Conservation (phyloP, 2,888 invertebrate genomes). For the Callyntrura sp. region DNA sequence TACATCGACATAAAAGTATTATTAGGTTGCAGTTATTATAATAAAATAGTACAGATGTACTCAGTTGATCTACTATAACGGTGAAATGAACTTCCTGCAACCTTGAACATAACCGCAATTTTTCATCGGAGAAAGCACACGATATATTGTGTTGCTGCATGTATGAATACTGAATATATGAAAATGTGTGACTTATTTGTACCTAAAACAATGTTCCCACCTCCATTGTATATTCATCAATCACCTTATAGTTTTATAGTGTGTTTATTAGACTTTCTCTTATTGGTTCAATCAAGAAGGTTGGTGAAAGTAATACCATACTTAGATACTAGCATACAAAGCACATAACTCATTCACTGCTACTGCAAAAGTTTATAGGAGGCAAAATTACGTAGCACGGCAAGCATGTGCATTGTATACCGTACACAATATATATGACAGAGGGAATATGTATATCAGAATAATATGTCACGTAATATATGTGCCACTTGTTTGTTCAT, state of each 20-base stretch:
- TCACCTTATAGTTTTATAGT: constrained; percentile 3
- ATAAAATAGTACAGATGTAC: too few relatives aligned
- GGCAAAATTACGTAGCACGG: too few relatives aligned
- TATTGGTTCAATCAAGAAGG: background rate
- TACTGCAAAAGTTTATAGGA: too few relatives aligned
- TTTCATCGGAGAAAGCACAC: background rate
- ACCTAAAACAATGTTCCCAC: background rate
- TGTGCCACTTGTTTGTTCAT: too few relatives aligned
- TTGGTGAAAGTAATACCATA: background rate
- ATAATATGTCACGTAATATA: too few relatives aligned
- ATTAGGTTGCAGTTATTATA: too few relatives aligned
- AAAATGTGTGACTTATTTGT: background rate
- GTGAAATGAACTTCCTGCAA: constrained; percentile 29
- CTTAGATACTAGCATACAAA: too few relatives aligned
- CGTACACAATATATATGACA: too few relatives aligned
- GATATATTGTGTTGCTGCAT: background rate
- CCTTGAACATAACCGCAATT: constrained; percentile 44
- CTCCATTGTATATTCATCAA: constrained; percentile 6
- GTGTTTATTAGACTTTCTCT: background rate
- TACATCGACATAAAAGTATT: background rate
- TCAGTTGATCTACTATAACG: constrained; percentile 8
- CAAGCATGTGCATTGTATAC: too few relatives aligned
- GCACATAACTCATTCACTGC: too few relatives aligned
- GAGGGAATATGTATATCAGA: too few relatives aligned
- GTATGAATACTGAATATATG: background rate